Base-by-base conservation (phyloP, 2,113 vertebrate species). In the Octodon degus region DNA sequence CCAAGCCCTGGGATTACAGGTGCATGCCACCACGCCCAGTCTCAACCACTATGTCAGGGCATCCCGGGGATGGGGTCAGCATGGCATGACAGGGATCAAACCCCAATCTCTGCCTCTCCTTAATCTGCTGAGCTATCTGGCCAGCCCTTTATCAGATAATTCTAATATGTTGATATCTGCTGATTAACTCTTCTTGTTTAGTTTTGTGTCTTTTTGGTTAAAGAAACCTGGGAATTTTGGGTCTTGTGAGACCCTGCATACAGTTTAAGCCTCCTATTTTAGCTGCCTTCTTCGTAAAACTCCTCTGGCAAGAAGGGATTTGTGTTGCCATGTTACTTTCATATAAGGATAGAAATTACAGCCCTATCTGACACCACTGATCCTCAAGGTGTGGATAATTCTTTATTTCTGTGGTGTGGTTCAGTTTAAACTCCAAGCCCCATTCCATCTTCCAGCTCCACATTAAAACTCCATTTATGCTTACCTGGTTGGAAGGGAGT, bases 121-220 rank as follows among this genome's bases (percentile, higher is more conserved):
- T 58, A 58, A 58, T 58, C 55, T 58, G 55, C 55, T 58, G 55
- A 58, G 55, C 55, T 58, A 58, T 58, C 55, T 58, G 16, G 55
- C 55, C 55, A 19, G 55, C 3, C 16, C 43, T n/a, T 93, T 68
- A 43, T 68, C 72, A 40, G 50, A 22, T 20, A 80, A 47, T 47
- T 82, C 47, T 95, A 91, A 76, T 27, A 68, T 47, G n/a, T 79
- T 84, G 63, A 17, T 79, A 74, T 91, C 63, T 88, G 34, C 65
- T 85, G 70, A 63, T 24, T 34, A 7, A 17, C 19, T 85, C 93
- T 76, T 40, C 14, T 90, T 22, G 17, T 60, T 84, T 27, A 40
- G 8, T 67, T 72, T 94, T 50, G 65, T 77, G 37, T 53, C 10
- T 40, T 88, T 2, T 67, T 94, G 43, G 60, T 4, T 37, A 60